Conservation (phyloP, 2,888 invertebrate genomes). For the Tridacna gigas region DNA sequence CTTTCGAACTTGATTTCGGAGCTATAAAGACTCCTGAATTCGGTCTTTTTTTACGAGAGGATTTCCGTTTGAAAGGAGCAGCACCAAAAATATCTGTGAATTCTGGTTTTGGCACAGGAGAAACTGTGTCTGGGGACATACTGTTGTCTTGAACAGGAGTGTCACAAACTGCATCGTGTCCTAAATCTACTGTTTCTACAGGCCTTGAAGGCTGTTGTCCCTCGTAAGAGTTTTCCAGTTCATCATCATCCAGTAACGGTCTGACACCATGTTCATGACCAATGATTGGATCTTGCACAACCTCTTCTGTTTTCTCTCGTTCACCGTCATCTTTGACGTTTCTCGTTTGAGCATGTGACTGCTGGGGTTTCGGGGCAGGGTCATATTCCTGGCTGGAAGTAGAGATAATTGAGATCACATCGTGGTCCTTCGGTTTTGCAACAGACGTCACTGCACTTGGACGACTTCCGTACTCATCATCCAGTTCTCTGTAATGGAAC, state of each 20-base stretch:
- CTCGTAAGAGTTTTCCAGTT: conserved; percentile 86
- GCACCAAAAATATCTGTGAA: conserved; percentile 80
- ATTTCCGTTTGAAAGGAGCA: conserved; percentile 81
- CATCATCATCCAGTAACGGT: conserved; percentile 91
- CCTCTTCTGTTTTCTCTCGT: conserved; percentile 38
- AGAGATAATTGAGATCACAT: conserved; percentile 62
- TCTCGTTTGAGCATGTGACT: conserved; percentile 31
- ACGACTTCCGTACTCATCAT: conserved; percentile 83
- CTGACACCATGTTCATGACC: conserved; percentile 91
- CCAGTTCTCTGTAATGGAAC: conserved; percentile 81
- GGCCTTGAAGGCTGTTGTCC: conserved; percentile 36
- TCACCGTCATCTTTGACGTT: conserved; percentile 43
- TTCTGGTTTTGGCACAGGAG: conserved; percentile 58
- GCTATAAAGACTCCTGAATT: conserved; percentile 50
- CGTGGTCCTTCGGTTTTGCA: conserved; percentile 63
- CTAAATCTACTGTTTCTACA: neutral
- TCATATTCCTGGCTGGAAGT: conserved; percentile 67
- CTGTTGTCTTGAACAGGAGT: conserved; percentile 11
- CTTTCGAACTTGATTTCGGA: conserved; percentile 32
- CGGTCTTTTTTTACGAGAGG: conserved; percentile 68
- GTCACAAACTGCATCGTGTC: conserved; percentile 35
- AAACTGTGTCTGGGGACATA: conserved; percentile 37
- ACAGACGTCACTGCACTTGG: conserved; percentile 69
- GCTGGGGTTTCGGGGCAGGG: conserved; percentile 57
- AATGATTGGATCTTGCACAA: conserved; percentile 86